Conservation (phyloP, 1,140 invertebrate species). For the Diplogasteroides magnus region DNA sequence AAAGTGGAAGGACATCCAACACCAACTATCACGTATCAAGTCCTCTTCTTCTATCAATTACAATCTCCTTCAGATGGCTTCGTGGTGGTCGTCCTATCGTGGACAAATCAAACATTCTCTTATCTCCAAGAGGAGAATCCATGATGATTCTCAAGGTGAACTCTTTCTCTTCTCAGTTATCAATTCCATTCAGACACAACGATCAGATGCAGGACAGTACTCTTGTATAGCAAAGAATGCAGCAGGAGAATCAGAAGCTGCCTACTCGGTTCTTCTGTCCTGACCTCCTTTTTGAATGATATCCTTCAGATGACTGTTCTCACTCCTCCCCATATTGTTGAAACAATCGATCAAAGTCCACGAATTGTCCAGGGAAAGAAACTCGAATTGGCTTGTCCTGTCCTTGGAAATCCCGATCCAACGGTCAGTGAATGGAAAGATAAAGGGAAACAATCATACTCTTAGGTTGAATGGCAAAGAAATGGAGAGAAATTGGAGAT, state of each 20-base stretch:
- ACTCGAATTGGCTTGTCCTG: slow-evolving; percentile 58
- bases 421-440: slow-evolving; percentile 39
- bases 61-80: slow-evolving; percentile 43
- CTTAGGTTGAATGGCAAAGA: slow-evolving; percentile 16
- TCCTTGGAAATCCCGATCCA: slow-evolving; percentile 57
- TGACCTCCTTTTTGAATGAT: slow-evolving; percentile 23
- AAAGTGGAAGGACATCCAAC: slow-evolving; percentile 46
- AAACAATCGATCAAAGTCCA: slow-evolving; percentile 51
- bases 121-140: slow-evolving; percentile 56
- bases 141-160: slow-evolving; percentile 55
- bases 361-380: slow-evolving; percentile 45
- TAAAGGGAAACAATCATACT: slow-evolving; percentile 15
- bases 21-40: slow-evolving; percentile 32
- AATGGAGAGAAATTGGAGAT: slow-evolving; percentile 8
- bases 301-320: slow-evolving; percentile 40
- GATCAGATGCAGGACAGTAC: slow-evolving; percentile 59
- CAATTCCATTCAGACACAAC: slow-evolving; percentile 35
- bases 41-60: slow-evolving; percentile 7
- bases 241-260: slow-evolving; percentile 41
- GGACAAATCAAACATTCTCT: slow-evolving; percentile 44
- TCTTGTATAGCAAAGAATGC: slow-evolving; percentile 60
- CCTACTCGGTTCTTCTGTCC: slow-evolving; percentile 15
- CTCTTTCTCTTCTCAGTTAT: not conserved
- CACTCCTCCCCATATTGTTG: slow-evolving; percentile 44
- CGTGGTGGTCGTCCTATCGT: slow-evolving; percentile 41